Base-by-base conservation (phyloP, 2,888 invertebrate genomes). In the Neoitamus cyanurus region DNA sequence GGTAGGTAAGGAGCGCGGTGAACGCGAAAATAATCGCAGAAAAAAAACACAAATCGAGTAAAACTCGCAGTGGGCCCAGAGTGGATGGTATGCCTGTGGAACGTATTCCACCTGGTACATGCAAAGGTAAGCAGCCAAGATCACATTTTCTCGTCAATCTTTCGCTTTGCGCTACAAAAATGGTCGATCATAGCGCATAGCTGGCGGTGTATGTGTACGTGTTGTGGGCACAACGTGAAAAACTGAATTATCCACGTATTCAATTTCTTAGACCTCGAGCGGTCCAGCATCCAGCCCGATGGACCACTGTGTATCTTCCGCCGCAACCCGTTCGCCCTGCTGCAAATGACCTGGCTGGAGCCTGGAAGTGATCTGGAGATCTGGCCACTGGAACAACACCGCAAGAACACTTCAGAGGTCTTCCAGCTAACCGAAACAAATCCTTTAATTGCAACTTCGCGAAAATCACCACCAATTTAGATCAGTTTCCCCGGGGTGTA, bases 201-300 rank as follows among this genome's bases (percentile, higher is more conserved):
- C 25, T 42, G 25, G 30, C 36, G 25, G 46, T 28, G 46, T 77
- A 11, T 77, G 77, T 46, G 36, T 77, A 28, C 42, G 77, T 72
- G 72, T 72, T 30, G 72, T 31, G 25, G 68, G 72, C 31, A 25
- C 11, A 72, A 30, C n/a, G n/a, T 30, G 25, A 42, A 77, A 42
- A 77, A 77, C 30, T 77, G 77, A 77, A 42, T 46, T 77, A 77
- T 77, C 77, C 42, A 77, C 77, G 77, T 77, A 77, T 77, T 77
- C 77, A 77, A 77, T 77, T 77, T 77, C 46, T 37, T 42, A 25
- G 37, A 20, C 13, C 25, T 77, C 77, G 2, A 70, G 36, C 25
- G 25, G 6, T 46, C 46, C 46, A 77, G 77, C 77, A 77, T 77
- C 77, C 25, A 77, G 25, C 11, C n/a, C 30, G 9, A 77, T 77